Percentiles rank a stretch among this genome's conserved stretches.
Conservation (phyloP, 2,113 vertebrate genomes). For the Motacilla tschutschensis region DNA sequence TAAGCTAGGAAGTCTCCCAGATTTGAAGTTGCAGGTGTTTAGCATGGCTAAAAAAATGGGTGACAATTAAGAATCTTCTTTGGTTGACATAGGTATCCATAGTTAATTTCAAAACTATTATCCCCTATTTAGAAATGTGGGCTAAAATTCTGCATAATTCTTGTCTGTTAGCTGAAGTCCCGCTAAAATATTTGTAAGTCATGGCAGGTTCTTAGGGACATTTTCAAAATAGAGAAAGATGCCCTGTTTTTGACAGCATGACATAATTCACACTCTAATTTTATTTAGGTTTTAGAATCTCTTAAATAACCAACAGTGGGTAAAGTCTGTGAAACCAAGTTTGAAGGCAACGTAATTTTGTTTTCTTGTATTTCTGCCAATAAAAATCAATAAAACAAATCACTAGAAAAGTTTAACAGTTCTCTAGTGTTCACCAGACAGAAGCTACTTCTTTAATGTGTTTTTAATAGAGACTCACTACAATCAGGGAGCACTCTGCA, state of each 20-base stretch:
- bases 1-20: not conserved
- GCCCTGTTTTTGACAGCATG: conserved; percentile 25
- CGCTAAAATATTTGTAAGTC: not conserved
- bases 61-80: not conserved
- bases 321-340: conserved; percentile 28
- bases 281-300: conserved; percentile 20
- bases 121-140: not conserved
- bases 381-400: conserved; percentile 18
- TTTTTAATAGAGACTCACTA: not conserved
- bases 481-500: not conserved
- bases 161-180: not conserved
- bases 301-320: conserved; percentile 40
- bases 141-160: not conserved
- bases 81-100: not conserved
- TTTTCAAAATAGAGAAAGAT: conserved; percentile 27
- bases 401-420: not conserved
- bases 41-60: not conserved
- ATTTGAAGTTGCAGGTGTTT: not conserved
- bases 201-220: not conserved
- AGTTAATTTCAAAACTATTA: not conserved
- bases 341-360: not conserved
- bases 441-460: not conserved
- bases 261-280: conserved; percentile 52
- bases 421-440: not conserved
- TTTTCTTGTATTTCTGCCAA: not conserved